phyloP scores from a whole-genome alignment of 2,888 invertebrate species.

The Ecdyonurus torrentis region DNA sequence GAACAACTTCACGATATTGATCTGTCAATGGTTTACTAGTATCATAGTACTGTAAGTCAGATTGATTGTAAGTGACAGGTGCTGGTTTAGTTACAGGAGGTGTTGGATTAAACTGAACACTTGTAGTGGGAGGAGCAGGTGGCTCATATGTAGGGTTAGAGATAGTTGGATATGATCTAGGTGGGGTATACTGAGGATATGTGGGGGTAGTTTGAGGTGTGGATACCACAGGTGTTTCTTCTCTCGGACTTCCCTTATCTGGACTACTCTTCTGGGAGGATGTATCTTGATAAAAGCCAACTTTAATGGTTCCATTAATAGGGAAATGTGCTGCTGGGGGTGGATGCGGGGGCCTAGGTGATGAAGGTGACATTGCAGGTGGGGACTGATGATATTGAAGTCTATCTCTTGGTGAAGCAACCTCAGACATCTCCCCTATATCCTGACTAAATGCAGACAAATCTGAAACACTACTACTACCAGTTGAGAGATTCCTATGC shows the following conservation, averaged over 20 bases:
- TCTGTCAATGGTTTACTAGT: conserved; percentile 36
- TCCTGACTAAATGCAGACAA: conserved; percentile 50
- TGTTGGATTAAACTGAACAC: conserved; percentile 16
- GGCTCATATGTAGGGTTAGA: conserved; percentile 25
- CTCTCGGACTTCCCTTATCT: conserved; percentile 15
- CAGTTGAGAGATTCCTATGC: conserved; percentile 56
- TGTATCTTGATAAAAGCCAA: conserved; percentile 78
- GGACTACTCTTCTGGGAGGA: conserved; percentile 19
- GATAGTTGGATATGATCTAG: conserved; percentile 32
- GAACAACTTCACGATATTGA: conserved; percentile 24
- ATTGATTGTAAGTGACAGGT: conserved; percentile 9
- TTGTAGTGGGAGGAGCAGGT: conserved; percentile 15
- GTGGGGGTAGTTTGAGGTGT: conserved; percentile 4
- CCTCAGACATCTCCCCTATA: conserved; percentile 12
- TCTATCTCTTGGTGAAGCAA: not conserved
- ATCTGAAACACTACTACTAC: conserved; percentile 56
- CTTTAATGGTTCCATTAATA: conserved; percentile 66
- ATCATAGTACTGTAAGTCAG: conserved; percentile 34
- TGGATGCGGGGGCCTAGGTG: conserved; percentile 38
- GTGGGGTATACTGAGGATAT: conserved; percentile 48
- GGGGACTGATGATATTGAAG: conserved; percentile 40
- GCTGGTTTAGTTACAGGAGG: conserved; percentile 18
- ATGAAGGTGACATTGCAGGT: conserved; percentile 32
- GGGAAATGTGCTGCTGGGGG: conserved; percentile 33
- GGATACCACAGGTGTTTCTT: conserved; percentile 9